Percentiles rank a stretch among this genome's conserved stretches.
Conservation (phyloP, 2,797 vertebrate genomes). For the Ciconia nigra region DNA sequence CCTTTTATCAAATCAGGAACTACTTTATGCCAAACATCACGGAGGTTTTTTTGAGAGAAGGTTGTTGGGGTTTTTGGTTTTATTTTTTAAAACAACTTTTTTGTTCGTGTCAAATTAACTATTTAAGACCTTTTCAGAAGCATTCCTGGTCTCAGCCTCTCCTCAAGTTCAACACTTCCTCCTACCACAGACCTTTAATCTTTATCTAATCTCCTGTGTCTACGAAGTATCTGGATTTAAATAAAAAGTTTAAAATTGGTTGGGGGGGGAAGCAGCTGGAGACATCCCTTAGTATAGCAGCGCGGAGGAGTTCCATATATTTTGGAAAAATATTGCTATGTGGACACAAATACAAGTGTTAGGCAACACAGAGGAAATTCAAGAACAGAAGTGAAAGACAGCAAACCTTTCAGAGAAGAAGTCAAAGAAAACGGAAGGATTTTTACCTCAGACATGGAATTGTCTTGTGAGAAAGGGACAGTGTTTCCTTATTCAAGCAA, state of each 20-base stretch:
- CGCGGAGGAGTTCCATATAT: neutral
- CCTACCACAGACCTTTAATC: neutral
- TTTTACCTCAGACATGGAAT: slow-evolving; percentile 45
- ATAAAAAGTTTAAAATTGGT: neutral
- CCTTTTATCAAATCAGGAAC: neutral
- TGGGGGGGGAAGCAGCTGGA: neutral
- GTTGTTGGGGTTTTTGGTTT: neutral
- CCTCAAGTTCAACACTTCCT: neutral
- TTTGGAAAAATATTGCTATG: neutral
- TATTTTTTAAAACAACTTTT: neutral
- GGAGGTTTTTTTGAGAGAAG: neutral
- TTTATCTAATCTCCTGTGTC: neutral
- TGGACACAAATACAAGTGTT: neutral
- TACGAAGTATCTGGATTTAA: neutral
- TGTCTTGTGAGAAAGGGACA: neutral
- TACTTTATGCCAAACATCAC: neutral
- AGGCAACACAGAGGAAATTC: neutral
- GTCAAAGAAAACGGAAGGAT: neutral
- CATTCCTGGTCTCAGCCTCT: neutral
- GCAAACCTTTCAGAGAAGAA: neutral
- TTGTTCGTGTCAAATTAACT: neutral
- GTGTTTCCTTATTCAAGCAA: slow-evolving; percentile 33
- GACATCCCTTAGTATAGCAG: neutral
- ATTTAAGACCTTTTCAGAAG: neutral
- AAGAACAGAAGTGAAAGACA: neutral